Evolutionary conservation across 2,888 invertebrate genomes (phyloP).

Genomic region (Melanargia galathea): DNA sequence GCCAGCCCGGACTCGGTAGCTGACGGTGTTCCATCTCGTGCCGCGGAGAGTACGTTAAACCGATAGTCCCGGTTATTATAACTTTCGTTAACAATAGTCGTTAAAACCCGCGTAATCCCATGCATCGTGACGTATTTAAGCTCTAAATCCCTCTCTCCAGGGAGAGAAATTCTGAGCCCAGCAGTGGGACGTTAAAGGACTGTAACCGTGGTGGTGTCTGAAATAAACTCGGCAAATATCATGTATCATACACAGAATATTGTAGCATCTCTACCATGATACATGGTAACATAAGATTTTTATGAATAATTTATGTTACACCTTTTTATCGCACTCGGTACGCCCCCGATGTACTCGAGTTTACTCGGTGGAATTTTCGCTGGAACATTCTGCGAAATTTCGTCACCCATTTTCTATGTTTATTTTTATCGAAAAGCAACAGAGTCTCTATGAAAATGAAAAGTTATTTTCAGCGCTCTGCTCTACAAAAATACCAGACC

Average conservation of each 20-base stretch:
- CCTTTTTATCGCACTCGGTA: conserved; percentile 61
- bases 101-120: too few relatives aligned
- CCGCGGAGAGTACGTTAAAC: too few relatives aligned
- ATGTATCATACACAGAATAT: not conserved
- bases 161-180: too few relatives aligned
- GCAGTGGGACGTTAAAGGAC: too few relatives aligned
- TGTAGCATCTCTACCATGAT: conserved; percentile 34
- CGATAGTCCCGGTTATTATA: too few relatives aligned
- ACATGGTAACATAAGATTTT: conserved; percentile 64
- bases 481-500: not conserved
- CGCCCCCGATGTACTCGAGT: conserved; percentile 50
- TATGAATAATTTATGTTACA: conserved; percentile 76
- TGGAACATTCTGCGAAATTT: conserved; percentile 16
- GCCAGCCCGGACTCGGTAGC: too few relatives aligned
- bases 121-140: too few relatives aligned
- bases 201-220: too few relatives aligned
- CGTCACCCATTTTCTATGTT: conserved; percentile 15
- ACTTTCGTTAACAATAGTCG: too few relatives aligned
- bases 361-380: conserved; percentile 30
- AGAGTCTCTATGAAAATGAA: not conserved
- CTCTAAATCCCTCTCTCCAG: too few relatives aligned
- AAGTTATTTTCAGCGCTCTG: not conserved
- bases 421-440: not conserved
- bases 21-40: too few relatives aligned
- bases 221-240: not conserved